These are phyloP conservation scores for Platynereis dumerilii DNA, from an alignment of 2,888 invertebrate species.

Conservation along the genomic window DNA sequence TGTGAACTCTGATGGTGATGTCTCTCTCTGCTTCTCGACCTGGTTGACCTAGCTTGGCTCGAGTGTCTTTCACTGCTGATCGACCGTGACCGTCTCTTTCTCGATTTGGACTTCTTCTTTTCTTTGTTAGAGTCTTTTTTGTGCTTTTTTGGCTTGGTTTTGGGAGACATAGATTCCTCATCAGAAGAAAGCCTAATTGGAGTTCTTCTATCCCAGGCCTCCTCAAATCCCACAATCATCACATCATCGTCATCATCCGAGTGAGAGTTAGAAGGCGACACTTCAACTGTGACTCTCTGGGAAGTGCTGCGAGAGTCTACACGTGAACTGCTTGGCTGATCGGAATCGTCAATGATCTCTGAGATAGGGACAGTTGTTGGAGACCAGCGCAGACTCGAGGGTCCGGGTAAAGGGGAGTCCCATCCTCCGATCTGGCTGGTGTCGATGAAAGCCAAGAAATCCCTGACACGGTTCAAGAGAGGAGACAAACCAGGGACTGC, in stretches of 20 bases:
- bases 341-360: neutral
- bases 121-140: constrained; percentile 3
- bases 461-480: constrained; percentile 21
- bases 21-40: neutral
- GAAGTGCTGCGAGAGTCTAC: neutral
- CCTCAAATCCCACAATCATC: constrained; percentile 71
- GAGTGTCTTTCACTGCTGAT: neutral
- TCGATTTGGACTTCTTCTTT: neutral
- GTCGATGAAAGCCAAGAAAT: constrained; percentile 17
- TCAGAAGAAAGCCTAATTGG: constrained; percentile 64
- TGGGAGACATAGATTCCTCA: constrained; percentile 17
- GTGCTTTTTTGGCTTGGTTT: neutral
- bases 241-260: constrained; percentile 39
- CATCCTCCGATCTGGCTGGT: constrained; percentile 41
- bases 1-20: neutral
- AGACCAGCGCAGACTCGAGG: constrained; percentile 40
- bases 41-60: neutral
- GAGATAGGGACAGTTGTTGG: constrained; percentile 9
- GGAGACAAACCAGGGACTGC: constrained; percentile 11
- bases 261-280: neutral
- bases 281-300: constrained; percentile 22
- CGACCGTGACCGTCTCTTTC: neutral
- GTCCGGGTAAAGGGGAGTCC: constrained; percentile 55
- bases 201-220: constrained; percentile 73
- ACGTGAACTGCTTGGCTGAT: neutral